phyloP scores from a whole-genome alignment of 2,797 vertebrate genomes.

The Brachyalestes nurse region DNA sequence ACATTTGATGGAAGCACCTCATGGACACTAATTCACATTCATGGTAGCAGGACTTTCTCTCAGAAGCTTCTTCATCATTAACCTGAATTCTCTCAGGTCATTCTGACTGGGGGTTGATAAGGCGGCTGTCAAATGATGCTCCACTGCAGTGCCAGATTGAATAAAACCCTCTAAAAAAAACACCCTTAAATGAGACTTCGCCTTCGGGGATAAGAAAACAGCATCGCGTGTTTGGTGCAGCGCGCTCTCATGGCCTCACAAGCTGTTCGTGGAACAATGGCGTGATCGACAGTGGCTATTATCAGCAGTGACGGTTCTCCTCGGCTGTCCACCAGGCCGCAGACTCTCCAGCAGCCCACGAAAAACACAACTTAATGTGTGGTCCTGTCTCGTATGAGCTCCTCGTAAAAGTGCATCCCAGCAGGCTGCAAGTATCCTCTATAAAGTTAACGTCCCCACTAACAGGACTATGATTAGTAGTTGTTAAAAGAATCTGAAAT shows the following conservation, averaged over 20 bases:
- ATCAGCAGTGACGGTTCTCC: not conserved
- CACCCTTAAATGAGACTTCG: not conserved
- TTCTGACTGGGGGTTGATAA: constrained; percentile 59
- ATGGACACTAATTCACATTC: not conserved
- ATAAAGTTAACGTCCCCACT: constrained; percentile 6
- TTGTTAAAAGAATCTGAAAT: not conserved
- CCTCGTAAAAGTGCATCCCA: constrained; percentile 6
- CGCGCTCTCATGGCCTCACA: not conserved
- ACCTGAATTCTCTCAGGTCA: constrained; percentile 54
- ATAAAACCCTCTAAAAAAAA: not conserved
- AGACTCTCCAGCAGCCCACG: not conserved
- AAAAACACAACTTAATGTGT: not conserved
- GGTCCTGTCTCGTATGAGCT: not conserved
- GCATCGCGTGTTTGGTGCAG: not conserved
- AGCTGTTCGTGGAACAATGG: constrained; percentile 19
- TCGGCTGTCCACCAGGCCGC: not conserved
- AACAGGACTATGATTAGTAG: constrained; percentile 19
- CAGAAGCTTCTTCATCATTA: constrained; percentile 49
- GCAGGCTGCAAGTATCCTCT: constrained; percentile 10
- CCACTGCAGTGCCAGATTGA: not conserved
- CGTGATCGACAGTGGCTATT: constrained; percentile 5
- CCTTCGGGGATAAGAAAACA: not conserved
- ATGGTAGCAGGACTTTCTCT: no score
- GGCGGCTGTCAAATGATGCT: constrained; percentile 41
- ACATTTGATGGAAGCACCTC: not conserved